Evolutionary conservation across 2,797 vertebrate species (phyloP), one percentile per base, ranked within the genome.

Genomic region (Poeciliopsis infans): DNA sequence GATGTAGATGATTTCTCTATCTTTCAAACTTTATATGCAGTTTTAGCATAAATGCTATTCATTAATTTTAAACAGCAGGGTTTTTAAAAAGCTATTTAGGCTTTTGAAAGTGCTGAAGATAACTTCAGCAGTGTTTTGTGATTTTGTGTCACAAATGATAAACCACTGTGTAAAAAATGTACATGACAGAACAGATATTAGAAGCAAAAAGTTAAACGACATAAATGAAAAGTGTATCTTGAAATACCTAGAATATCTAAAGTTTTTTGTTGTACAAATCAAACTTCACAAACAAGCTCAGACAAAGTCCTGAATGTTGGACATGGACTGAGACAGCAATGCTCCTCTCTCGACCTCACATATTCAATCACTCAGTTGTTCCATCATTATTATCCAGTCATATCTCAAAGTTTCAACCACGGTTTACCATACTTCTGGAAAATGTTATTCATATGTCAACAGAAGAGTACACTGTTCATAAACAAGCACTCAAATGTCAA

Each of bases 381-480:
- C 72, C 83, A 84, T 43, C 0, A 2, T 69, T 82, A 79, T n/a
- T 47, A 79, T 81, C 61, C 18, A 57, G 76, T 41, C 70, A 74
- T 41, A 80, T 81, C 74, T 75, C 74, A 15, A 2, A 18, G 33
- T 66, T 83, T 76, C 76, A 49, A 84, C 86, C n/a, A 81, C 72
- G 79, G 70, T 89, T 90, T 88, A 89, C 75, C 59, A 18, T 57
- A 57, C 77, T 33, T 80, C 73, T 87, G 87, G 88, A 91, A 92
- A 91, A 88, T 83, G 53, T 86, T 88, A 80, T 82, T 87, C 85
- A 83, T 36, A 79, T 75, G 53, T 78, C 73, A 59, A 80, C 81
- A 85, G 8, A 4, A 70, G 64, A 5, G 1, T 49, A 66, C 47
- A 10, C 43, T 76, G 72, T 75, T 71, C 53, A 72, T 77, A 86